A percentile compares a stretch with the other conserved stretches of the same genome.
Evolutionary conservation across 2,888 invertebrate species (phyloP).

Genomic region (Oscheius sp.): DNA sequence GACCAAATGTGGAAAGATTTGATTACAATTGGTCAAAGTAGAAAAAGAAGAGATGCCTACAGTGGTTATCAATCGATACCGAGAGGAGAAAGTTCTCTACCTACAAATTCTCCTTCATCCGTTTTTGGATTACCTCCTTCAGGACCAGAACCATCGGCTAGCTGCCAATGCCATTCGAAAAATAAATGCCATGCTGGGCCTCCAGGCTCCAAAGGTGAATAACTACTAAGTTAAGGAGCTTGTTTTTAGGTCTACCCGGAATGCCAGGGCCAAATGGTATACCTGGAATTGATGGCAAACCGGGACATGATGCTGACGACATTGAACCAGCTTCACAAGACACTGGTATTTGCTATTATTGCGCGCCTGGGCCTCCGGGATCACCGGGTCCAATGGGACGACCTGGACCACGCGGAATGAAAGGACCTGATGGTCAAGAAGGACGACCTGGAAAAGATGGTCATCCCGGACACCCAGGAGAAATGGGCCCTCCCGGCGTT

Average conservation of each 20-base stretch:
- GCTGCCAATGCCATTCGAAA: constrained; percentile 52
- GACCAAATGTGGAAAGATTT: constrained; percentile 63
- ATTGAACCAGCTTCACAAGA: constrained; percentile 62
- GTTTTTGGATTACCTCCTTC: constrained; percentile 50
- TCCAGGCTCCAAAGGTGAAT: constrained; percentile 55
- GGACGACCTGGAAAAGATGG: constrained; percentile 63
- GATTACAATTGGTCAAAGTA: constrained; percentile 46
- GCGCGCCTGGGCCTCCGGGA: constrained; percentile 30
- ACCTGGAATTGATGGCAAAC: constrained; percentile 51
- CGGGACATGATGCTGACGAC: constrained; percentile 52
- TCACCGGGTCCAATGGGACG: constrained; percentile 51
- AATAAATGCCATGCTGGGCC: constrained; percentile 67
- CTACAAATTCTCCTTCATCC: constrained; percentile 35
- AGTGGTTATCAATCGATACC: constrained; percentile 13
- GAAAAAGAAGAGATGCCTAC: constrained; percentile 45
- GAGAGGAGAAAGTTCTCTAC: not conserved
- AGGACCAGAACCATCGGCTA: constrained; percentile 45
- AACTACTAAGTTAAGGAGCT: not conserved
- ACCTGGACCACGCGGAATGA: constrained; percentile 55
- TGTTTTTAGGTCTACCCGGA: constrained; percentile 40
- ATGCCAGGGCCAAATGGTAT: constrained; percentile 51
- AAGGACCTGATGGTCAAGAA: constrained; percentile 52
- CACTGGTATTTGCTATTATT: constrained; percentile 61
- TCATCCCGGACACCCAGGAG: constrained; percentile 59
- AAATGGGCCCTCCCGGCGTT: constrained; percentile 61